phyloP scores from a whole-genome alignment of 1,140 invertebrate species.

The Drosophila nigrodunni region DNA sequence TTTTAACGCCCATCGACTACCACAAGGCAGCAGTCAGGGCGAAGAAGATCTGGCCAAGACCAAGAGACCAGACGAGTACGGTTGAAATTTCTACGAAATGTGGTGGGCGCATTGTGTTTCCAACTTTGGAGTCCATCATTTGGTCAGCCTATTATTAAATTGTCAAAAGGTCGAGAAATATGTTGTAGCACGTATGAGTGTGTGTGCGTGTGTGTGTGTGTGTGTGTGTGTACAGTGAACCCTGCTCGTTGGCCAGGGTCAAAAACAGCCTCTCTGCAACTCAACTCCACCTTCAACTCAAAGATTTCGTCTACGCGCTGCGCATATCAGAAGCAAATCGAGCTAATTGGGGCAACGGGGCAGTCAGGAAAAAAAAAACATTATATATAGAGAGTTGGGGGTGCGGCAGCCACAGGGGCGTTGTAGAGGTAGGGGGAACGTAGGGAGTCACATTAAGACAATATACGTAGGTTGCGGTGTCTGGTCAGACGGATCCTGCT shows the following conservation, averaged over 20 bases:
- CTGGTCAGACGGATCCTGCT: constrained; percentile 24
- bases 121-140: constrained; percentile 64
- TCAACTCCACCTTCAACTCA: constrained; percentile 29
- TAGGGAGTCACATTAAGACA: constrained; percentile 70
- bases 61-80: constrained; percentile 4
- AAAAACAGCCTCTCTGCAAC: constrained; percentile 17
- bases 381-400: constrained; percentile 10
- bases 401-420: constrained; percentile 16
- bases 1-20: constrained; percentile 82
- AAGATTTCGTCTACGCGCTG: constrained; percentile 54
- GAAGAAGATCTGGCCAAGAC: background rate
- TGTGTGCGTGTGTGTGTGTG: background rate
- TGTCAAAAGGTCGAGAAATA: constrained; percentile 84
- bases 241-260: constrained; percentile 39
- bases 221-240: constrained; percentile 28
- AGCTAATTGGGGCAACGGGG: constrained; percentile 81
- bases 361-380: background rate
- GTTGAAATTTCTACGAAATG: constrained; percentile 73
- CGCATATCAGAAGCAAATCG: constrained; percentile 84
- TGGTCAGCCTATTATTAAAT: constrained; percentile 84
- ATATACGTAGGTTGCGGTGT: constrained; percentile 50
- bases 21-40: constrained; percentile 12
- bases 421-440: constrained; percentile 37
- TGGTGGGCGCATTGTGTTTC: constrained; percentile 71
- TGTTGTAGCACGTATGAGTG: constrained; percentile 23